These are phyloP conservation scores for Loxodonta africana DNA, from an alignment of 2,113 vertebrate genomes.

Conservation along the genomic window DNA sequence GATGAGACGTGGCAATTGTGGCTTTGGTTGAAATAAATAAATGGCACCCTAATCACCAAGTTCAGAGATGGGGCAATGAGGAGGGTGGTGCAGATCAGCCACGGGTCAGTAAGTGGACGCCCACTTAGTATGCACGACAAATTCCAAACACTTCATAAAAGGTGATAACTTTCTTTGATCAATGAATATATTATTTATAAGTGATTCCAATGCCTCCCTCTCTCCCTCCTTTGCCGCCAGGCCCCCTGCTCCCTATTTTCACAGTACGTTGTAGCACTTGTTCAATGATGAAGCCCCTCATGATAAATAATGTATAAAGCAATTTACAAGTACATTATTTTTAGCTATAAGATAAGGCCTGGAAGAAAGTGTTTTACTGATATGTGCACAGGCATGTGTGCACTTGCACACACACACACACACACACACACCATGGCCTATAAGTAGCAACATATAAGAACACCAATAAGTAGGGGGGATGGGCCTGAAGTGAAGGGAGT, in stretches of 20 bases:
- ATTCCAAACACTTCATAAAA: slow-evolving; percentile 90
- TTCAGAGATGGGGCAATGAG: slow-evolving; percentile 81
- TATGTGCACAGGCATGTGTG: slow-evolving; percentile 53
- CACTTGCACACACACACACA: slow-evolving; percentile 31
- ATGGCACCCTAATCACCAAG: slow-evolving; percentile 85
- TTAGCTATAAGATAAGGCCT: slow-evolving; percentile 88
- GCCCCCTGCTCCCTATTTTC: slow-evolving; percentile 76
- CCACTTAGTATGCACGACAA: slow-evolving; percentile 87
- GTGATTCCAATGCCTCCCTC: slow-evolving; percentile 80
- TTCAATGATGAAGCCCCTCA: slow-evolving; percentile 87
- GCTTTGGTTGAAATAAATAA: slow-evolving; percentile 87
- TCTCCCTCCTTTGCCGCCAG: slow-evolving; percentile 79
- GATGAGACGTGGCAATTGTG: slow-evolving; percentile 87
- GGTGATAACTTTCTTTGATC: slow-evolving; percentile 90
- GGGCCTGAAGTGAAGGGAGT: neutral
- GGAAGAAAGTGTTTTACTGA: slow-evolving; percentile 85
- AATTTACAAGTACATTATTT: slow-evolving; percentile 92
- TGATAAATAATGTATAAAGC: slow-evolving; percentile 92
- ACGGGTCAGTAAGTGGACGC: slow-evolving; percentile 58
- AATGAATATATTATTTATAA: slow-evolving; percentile 90
- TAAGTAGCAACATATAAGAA: slow-evolving; percentile 15
- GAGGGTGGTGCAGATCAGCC: slow-evolving; percentile 74
- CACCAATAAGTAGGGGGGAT: neutral
- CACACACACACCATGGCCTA: neutral
- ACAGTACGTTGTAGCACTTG: slow-evolving; percentile 83